phyloP scores from a whole-genome alignment of 2,888 invertebrate species.

The Dynastes grantii region DNA sequence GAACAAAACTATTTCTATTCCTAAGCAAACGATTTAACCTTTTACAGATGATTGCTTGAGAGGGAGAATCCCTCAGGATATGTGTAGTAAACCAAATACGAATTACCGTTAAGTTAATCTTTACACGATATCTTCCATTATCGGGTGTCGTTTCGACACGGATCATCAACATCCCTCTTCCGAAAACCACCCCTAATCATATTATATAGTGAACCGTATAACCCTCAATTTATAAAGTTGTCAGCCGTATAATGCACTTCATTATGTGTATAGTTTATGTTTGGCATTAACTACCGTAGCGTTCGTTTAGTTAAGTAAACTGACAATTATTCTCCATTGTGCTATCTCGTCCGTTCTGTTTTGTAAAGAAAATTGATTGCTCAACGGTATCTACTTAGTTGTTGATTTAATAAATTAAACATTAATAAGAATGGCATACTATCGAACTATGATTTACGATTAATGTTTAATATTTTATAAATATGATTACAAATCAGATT shows the following conservation, averaged over 20 bases:
- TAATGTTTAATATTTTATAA: not conserved
- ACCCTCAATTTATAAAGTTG: constrained; percentile 52
- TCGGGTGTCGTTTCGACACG: constrained; percentile 51
- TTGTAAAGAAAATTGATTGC: constrained; percentile 26
- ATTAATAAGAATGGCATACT: not conserved
- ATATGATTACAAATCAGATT: too few species aligned
- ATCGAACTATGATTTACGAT: not conserved
- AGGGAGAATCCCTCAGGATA: constrained; percentile 43
- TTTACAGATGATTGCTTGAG: constrained; percentile 18
- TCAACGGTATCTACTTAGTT: not conserved
- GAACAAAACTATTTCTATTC: constrained; percentile 4
- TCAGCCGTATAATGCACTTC: constrained; percentile 52
- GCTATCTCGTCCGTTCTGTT: constrained; percentile 21
- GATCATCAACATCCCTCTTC: constrained; percentile 49
- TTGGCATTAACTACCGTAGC: constrained; percentile 29
- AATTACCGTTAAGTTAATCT: constrained; percentile 52
- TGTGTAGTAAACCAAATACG: constrained; percentile 50
- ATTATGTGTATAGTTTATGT: constrained; percentile 46
- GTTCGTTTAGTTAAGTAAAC: constrained; percentile 38
- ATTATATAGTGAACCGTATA: constrained; percentile 43
- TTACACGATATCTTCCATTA: constrained; percentile 51
- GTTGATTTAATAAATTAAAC: not conserved
- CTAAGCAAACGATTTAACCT: constrained; percentile 33
- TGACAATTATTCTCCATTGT: constrained; percentile 25
- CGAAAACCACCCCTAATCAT: constrained; percentile 50